A percentile compares a stretch with the other conserved stretches of the same genome.
Evolutionary conservation across 1,140 invertebrate genomes (phyloP).

Genomic region (Tetramorium simillimum): DNA sequence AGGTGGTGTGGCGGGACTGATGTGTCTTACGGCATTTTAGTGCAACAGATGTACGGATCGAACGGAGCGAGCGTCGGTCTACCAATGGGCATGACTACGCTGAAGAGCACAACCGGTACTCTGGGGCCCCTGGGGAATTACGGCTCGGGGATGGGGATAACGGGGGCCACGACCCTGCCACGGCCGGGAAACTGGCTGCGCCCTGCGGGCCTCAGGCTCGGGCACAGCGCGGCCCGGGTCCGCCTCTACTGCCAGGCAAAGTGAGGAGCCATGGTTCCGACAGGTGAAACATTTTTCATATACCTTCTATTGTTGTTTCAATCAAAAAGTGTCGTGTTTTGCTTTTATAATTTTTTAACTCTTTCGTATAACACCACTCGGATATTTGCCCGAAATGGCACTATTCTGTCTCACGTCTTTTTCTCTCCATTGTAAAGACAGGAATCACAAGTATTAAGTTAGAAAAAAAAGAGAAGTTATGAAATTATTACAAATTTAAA

Average conservation of each 20-base stretch:
- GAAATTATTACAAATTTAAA: neutral
- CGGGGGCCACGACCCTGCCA: conserved; percentile 86
- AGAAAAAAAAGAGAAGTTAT: neutral
- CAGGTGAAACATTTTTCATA: conserved; percentile 81
- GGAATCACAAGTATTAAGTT: neutral
- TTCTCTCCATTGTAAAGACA: neutral
- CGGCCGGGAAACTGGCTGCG: conserved; percentile 96
- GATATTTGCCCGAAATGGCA: neutral
- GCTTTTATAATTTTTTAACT: conserved; percentile 1
- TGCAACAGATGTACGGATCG: conserved; percentile 93
- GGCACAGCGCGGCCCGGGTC: conserved; percentile 89
- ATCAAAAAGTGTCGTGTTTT: neutral
- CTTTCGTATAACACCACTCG: no score
- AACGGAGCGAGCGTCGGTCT: conserved; percentile 90
- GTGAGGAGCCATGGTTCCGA: conserved; percentile 88
- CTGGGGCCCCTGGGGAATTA: conserved; percentile 80
- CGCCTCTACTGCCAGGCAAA: conserved; percentile 91
- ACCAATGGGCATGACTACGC: conserved; percentile 86
- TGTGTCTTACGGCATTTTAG: conserved; percentile 86
- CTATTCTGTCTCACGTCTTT: neutral
- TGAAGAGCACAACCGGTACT: conserved; percentile 84
- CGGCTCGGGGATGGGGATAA: conserved; percentile 79
- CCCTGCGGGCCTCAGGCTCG: conserved; percentile 95
- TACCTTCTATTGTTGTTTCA: conserved; percentile 51
- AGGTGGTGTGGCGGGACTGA: conserved; percentile 81